Evolutionary conservation across 53 echinoderm and acorn worm genomes (phyloP), one percentile per base, ranked within the genome.

Genomic region (Echinometra lucunter): DNA sequence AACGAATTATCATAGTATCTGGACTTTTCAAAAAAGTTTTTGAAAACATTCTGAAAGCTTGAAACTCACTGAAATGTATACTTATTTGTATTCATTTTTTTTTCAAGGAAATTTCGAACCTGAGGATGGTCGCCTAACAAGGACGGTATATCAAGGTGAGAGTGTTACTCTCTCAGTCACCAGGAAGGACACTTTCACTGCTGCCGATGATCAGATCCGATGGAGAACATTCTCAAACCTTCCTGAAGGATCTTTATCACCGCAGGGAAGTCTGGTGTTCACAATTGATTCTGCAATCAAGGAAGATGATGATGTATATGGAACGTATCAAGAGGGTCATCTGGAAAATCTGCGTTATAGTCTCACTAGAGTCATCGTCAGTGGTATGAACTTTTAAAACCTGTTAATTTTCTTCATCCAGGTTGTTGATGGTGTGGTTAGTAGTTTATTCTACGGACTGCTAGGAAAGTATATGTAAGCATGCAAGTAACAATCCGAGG

Each of bases 191-290:
- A 44, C 42, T 0, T 44, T 18, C 57, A 13, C 32, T 25, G 16
- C 27, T 5, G 34, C 9, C 10, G 28, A 30, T 0, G 47, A 47
- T 23, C 44, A 83, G 35, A 88, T 88, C 40, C 40, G 56, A 55
- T 88, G 88, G 88, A 88, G 88, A 4, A 88, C 53, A 27, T 88
- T 88, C 57, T 88, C 88, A 9, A 88, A 88, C 18, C 32, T 88
- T 49, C 57, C 57, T 53, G 88, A 88, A 88, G 88, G 88, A 55
- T 88, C 88, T 53, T 25, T 88, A 1, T 56, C 88, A 13, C 88
- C 88, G 34, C 3, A 11, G 34, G 57, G 57, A n/a, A 55, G 28
- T 55, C 88, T 88, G 6, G 21, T 45, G 23, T 57, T 44, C 57
- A 57, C 28, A 10, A 57, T 88, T 34, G 8, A 23, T 88, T 53